Conservation (phyloP, 2,113 vertebrate species). For the Mormoops blainvillei region DNA sequence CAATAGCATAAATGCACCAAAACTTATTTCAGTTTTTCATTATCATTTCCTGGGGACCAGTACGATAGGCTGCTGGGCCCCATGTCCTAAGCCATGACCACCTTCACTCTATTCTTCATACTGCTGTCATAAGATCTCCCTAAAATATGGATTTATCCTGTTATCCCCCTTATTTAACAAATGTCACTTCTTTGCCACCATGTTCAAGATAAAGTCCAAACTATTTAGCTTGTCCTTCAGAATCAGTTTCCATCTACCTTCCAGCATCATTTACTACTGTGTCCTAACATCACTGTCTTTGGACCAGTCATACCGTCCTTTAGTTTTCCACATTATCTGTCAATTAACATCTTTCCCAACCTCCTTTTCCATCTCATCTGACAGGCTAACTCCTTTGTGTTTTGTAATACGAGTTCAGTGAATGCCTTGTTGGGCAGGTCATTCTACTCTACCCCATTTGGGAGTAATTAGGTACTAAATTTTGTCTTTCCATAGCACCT, state of each 20-base stretch:
- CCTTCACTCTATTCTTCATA: not conserved
- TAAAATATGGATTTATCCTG: not conserved
- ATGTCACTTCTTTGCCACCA: not conserved
- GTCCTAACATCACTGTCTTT: not conserved
- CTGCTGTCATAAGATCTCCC: not conserved
- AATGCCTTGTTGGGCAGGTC: not conserved
- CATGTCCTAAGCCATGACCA: not conserved
- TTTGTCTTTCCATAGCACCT: not conserved
- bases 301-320: not conserved
- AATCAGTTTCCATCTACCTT: not conserved
- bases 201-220: not conserved
- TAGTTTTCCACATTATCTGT: not conserved
- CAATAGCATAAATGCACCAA: not conserved
- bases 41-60: not conserved
- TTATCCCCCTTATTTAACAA: not conserved
- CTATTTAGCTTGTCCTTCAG: not conserved
- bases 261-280: not conserved
- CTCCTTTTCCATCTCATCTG: not conserved
- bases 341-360: not conserved
- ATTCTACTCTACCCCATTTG: not conserved
- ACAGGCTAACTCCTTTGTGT: not conserved
- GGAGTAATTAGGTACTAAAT: not conserved
- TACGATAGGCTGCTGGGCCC: not conserved
- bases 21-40: not conserved
- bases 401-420: not conserved